phyloP scores from a whole-genome alignment of 2,113 vertebrate species.

The Pygoscelis adeliae region DNA sequence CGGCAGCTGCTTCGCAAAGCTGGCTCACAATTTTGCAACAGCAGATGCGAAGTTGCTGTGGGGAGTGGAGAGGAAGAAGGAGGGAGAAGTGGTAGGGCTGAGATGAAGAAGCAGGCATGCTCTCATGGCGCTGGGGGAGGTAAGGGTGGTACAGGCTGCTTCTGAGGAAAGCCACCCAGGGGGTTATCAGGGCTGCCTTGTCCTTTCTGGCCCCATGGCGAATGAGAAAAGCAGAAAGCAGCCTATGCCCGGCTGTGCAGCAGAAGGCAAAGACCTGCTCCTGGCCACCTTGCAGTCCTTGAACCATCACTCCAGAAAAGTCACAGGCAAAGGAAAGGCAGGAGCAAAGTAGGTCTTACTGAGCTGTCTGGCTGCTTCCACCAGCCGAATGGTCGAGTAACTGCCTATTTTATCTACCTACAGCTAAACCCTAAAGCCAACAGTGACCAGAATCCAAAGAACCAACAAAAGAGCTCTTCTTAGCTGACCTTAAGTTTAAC shows the following conservation, averaged over 20 bases:
- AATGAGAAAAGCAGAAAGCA: background rate
- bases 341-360: background rate
- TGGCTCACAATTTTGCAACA: background rate
- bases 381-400: rapidly evolving
- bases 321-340: background rate
- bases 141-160: background rate
- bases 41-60: background rate
- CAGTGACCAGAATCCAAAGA: background rate
- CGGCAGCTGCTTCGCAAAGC: background rate
- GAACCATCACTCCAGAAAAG: background rate
- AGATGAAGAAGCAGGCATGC: background rate
- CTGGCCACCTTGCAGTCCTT: background rate
- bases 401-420: background rate
- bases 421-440: background rate
- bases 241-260: background rate
- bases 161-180: background rate
- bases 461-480: background rate
- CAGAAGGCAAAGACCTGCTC: background rate
- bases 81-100: background rate
- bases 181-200: rapidly evolving
- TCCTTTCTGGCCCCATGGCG: background rate
- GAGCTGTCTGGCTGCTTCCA: background rate
- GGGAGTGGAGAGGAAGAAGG: background rate
- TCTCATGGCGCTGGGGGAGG: rapidly evolving
- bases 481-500: background rate